A percentile compares a stretch with the other conserved stretches of the same genome.
Conservation (phyloP, 1,140 invertebrate genomes). For the Cotesia glomerata region DNA sequence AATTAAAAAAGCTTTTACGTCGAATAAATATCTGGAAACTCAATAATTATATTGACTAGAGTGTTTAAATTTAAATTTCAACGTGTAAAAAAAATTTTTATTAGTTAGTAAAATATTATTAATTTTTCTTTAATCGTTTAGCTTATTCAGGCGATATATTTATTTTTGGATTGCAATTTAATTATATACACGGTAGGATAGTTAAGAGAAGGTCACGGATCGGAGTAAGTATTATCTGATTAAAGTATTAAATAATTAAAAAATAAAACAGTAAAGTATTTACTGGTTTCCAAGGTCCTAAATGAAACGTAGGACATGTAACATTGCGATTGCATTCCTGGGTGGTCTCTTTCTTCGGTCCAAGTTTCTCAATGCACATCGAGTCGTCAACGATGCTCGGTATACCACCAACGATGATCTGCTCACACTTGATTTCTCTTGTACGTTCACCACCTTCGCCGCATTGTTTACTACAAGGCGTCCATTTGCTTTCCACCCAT, state of each 20-base stretch:
- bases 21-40: neutral
- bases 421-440: constrained; percentile 79
- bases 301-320: constrained; percentile 83
- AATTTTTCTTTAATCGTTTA: too few species aligned
- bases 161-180: neutral
- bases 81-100: too few species aligned
- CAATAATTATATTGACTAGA: too few species aligned
- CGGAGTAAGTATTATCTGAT: neutral
- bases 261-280: constrained; percentile 45
- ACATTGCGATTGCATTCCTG: constrained; percentile 78
- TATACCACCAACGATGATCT: constrained; percentile 71
- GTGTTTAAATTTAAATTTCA: too few species aligned
- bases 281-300: constrained; percentile 86
- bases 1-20: too few species aligned
- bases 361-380: constrained; percentile 72
- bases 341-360: constrained; percentile 72
- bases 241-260: neutral
- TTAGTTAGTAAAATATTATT: too few species aligned
- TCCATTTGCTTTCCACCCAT: constrained; percentile 85
- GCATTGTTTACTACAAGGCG: constrained; percentile 81
- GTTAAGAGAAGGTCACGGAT: neutral
- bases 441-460: constrained; percentile 76
- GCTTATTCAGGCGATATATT: too few species aligned
- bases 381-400: constrained; percentile 74
- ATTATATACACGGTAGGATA: neutral